A percentile compares a stretch with the other conserved stretches of the same genome.
These are phyloP conservation scores for Fregetta grallaria DNA, from an alignment of 2,113 vertebrate species.

Conservation along the genomic window DNA sequence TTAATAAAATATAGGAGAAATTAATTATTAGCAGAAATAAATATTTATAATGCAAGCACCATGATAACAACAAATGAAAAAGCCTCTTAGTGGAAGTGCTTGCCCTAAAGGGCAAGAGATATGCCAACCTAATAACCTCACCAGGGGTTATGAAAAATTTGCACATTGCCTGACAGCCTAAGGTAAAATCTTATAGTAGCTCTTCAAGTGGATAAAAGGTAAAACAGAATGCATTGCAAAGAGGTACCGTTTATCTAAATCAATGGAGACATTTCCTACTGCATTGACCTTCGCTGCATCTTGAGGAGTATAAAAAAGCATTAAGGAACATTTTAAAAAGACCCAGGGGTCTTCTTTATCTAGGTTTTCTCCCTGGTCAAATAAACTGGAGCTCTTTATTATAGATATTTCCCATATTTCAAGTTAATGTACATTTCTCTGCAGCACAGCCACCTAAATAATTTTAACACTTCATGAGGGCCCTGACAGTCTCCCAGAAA, in stretches of 20 bases:
- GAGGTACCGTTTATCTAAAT: constrained; percentile 69
- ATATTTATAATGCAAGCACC: constrained; percentile 24
- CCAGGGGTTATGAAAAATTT: constrained; percentile 60
- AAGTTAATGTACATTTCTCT: constrained; percentile 36
- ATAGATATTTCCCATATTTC: constrained; percentile 47
- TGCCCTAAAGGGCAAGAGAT: constrained; percentile 48
- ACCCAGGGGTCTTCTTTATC: constrained; percentile 40
- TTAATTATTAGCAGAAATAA: constrained; percentile 31
- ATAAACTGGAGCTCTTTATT: constrained; percentile 55
- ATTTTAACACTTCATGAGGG: constrained; percentile 16
- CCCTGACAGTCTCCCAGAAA: constrained; percentile 53
- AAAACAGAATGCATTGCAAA: constrained; percentile 59
- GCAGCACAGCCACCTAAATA: constrained; percentile 34
- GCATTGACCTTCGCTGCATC: constrained; percentile 67
- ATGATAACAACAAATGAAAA: not conserved
- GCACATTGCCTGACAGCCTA: constrained; percentile 48
- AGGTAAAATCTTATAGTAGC: constrained; percentile 47
- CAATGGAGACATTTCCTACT: constrained; percentile 50
- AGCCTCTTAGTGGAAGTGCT: not conserved
- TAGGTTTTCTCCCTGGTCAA: constrained; percentile 39
- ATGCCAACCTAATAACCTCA: constrained; percentile 57
- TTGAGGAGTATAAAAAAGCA: constrained; percentile 50
- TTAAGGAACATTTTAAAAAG: constrained; percentile 48
- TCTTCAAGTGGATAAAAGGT: constrained; percentile 65
- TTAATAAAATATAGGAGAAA: constrained; percentile 25